phyloP scores from a whole-genome alignment of 2,113 vertebrate species.

The Bos indicus region DNA sequence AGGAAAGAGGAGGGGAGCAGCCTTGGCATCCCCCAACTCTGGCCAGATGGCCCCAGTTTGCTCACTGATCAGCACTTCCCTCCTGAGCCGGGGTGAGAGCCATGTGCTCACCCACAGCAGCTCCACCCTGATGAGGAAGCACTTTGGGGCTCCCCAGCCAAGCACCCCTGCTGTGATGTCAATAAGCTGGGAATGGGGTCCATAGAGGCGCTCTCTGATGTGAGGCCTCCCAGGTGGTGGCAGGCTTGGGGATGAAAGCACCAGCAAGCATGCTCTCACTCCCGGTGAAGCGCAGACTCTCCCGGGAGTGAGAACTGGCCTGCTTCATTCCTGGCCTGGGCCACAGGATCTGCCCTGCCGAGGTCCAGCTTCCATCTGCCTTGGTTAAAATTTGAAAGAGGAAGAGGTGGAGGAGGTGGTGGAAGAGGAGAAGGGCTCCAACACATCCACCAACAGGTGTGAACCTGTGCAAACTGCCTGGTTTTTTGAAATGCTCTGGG shows the following conservation, averaged over 20 bases:
- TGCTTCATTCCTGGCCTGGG: neutral
- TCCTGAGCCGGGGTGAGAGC: neutral
- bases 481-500: neutral
- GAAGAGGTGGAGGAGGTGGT: neutral
- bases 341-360: neutral
- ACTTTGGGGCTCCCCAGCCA: neutral
- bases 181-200: neutral
- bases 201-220: neutral
- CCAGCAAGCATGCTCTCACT: neutral
- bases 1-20: neutral
- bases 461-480: neutral
- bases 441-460: neutral
- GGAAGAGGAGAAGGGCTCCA: neutral
- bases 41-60: neutral
- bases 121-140: neutral
- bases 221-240: accelerated
- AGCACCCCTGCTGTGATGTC: neutral
- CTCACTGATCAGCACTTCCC: neutral
- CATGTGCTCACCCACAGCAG: neutral
- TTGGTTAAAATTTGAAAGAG: neutral
- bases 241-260: neutral
- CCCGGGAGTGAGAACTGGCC: accelerated
- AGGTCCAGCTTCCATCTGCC: neutral
- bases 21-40: neutral
- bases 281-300: accelerated